phyloP scores from a whole-genome alignment of 1,140 invertebrate genomes.

The Coboldia fuscipes region DNA sequence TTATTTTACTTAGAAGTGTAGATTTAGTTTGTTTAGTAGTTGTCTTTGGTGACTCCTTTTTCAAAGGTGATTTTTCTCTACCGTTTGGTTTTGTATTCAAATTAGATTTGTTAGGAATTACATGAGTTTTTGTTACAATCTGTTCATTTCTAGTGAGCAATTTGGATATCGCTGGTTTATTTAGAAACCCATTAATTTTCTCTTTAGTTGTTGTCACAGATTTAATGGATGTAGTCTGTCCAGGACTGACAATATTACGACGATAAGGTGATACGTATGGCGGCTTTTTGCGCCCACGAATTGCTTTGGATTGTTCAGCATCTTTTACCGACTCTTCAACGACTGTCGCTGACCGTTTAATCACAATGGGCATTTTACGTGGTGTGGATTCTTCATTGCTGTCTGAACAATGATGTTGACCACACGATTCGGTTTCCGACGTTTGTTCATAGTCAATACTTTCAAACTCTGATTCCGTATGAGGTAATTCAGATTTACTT shows the following conservation, averaged over 20 bases:
- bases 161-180: conserved; percentile 7
- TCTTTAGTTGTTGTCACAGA: conserved; percentile 7
- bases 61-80: conserved; percentile 2
- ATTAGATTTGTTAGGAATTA: conserved; percentile 5
- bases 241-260: conserved; percentile 14
- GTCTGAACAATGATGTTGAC: conserved; percentile 3
- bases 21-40: conserved; percentile 15
- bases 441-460: conserved; percentile 27
- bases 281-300: conserved; percentile 55
- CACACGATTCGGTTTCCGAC: conserved; percentile 24
- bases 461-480: too few species aligned
- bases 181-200: conserved; percentile 8
- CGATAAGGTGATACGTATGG: conserved; percentile 39
- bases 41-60: conserved; percentile 11
- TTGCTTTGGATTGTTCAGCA: conserved; percentile 31
- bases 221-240: conserved; percentile 12
- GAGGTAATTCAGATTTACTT: conserved; percentile 16
- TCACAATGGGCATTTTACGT: background rate
- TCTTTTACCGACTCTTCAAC: conserved; percentile 8
- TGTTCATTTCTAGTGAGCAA: conserved; percentile 7
- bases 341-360: background rate
- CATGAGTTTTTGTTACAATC: conserved; percentile 5
- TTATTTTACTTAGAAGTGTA: conserved; percentile 9
- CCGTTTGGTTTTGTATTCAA: conserved; percentile 5
- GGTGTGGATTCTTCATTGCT: background rate